phyloP scores from a whole-genome alignment of 2,888 invertebrate genomes.

The Oligia strigilis region DNA sequence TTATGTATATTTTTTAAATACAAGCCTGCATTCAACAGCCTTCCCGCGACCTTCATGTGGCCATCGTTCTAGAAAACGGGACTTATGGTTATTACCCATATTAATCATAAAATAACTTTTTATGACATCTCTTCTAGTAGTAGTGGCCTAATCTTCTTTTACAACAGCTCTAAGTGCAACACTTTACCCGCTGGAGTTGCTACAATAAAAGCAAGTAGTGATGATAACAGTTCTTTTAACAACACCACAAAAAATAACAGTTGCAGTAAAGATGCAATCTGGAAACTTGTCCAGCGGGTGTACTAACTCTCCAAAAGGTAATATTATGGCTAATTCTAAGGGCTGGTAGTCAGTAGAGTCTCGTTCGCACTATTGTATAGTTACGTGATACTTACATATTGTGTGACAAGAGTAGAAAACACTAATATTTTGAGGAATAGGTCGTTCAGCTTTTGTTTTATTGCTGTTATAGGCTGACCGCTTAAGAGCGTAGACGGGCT shows the following conservation, averaged over 20 bases:
- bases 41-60: conserved; percentile 22
- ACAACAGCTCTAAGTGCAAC: conserved; percentile 31
- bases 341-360: neutral
- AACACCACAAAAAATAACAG: conserved; percentile 41
- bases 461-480: neutral
- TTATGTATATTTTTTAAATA: conserved; percentile 5
- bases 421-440: neutral
- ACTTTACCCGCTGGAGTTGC: conserved; percentile 29
- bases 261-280: conserved; percentile 50
- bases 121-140: conserved; percentile 13
- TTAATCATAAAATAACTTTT: conserved; percentile 15
- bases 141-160: conserved; percentile 41
- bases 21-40: neutral
- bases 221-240: conserved; percentile 49
- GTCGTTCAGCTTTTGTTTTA: neutral
- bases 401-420: neutral
- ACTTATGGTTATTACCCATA: conserved; percentile 16
- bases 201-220: conserved; percentile 40
- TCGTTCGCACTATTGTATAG: neutral
- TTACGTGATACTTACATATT: neutral
- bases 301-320: conserved; percentile 36
- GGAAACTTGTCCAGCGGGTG: conserved; percentile 29
- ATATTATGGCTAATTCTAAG: neutral
- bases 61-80: conserved; percentile 17
- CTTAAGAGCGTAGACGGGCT: too few species aligned